Evolutionary conservation across 2,113 vertebrate genomes (phyloP).

Genomic region (Platycercus adscitus): DNA sequence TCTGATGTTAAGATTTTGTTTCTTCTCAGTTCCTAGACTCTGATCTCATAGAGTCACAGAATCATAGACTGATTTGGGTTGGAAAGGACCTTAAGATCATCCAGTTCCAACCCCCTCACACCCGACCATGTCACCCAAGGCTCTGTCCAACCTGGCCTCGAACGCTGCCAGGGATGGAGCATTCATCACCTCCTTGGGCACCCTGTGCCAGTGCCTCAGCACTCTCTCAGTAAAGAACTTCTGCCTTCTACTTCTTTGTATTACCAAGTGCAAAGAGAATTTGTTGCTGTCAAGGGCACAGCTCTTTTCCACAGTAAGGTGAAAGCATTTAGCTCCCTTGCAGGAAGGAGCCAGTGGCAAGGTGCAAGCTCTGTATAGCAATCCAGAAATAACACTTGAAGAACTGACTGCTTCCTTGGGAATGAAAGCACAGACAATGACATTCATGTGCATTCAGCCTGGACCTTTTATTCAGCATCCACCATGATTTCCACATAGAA

Average conservation of each 20-base stretch:
- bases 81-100: not conserved
- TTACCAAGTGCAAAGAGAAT: not conserved
- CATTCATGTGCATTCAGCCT: not conserved
- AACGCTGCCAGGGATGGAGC: not conserved
- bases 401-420: constrained; percentile 28
- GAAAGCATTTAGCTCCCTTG: constrained; percentile 17
- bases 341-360: constrained; percentile 18
- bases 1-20: not conserved
- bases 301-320: not conserved
- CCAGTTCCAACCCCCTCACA: not conserved
- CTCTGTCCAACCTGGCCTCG: not conserved
- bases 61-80: not conserved
- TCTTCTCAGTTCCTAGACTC: not conserved
- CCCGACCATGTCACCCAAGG: not conserved
- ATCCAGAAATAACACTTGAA: constrained; percentile 54
- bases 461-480: not conserved
- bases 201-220: not conserved
- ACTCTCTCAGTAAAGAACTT: not conserved
- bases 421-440: constrained; percentile 2
- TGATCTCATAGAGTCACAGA: not conserved
- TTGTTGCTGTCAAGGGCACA: not conserved
- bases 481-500: constrained; percentile 39
- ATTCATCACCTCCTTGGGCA: not conserved
- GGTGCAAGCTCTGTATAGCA: constrained; percentile 48
- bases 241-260: not conserved